Conservation (phyloP, 2,888 invertebrate genomes). For the Leptopilina myrica region DNA sequence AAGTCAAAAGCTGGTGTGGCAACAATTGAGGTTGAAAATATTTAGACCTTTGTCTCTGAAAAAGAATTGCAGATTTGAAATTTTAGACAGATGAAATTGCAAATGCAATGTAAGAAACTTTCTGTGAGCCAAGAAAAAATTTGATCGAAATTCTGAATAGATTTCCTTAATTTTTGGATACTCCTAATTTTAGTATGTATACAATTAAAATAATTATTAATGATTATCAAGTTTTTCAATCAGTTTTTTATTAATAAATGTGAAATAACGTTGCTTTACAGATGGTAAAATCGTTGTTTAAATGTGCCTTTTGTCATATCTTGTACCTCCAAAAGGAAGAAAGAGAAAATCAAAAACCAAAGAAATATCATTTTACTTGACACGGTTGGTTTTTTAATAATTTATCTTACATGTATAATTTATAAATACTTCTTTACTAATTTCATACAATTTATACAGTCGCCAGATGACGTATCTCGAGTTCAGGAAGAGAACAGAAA, state of each 20-base stretch:
- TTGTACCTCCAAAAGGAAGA: constrained; percentile 1
- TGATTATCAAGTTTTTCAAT: background rate
- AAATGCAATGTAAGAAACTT: too few species aligned
- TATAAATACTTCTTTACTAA: background rate
- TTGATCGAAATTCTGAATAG: too few species aligned
- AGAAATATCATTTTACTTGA: background rate
- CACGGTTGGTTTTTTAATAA: background rate
- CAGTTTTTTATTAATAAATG: background rate
- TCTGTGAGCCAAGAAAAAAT: too few species aligned
- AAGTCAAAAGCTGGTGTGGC: too few species aligned
- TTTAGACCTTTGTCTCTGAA: too few species aligned
- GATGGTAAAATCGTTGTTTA: background rate
- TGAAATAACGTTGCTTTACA: background rate
- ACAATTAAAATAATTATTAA: background rate
- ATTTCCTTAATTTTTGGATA: too few species aligned
- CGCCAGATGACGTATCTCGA: background rate
- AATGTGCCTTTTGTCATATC: background rate
- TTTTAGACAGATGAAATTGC: too few species aligned
- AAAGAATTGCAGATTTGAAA: too few species aligned
- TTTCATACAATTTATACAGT: background rate
- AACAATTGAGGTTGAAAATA: too few species aligned
- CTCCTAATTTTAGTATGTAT: too few species aligned
- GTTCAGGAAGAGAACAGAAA: too few species aligned
- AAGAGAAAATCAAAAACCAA: background rate
- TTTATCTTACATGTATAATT: background rate